phyloP scores from a whole-genome alignment of 2,888 invertebrate species.

The Operophtera brumata region DNA sequence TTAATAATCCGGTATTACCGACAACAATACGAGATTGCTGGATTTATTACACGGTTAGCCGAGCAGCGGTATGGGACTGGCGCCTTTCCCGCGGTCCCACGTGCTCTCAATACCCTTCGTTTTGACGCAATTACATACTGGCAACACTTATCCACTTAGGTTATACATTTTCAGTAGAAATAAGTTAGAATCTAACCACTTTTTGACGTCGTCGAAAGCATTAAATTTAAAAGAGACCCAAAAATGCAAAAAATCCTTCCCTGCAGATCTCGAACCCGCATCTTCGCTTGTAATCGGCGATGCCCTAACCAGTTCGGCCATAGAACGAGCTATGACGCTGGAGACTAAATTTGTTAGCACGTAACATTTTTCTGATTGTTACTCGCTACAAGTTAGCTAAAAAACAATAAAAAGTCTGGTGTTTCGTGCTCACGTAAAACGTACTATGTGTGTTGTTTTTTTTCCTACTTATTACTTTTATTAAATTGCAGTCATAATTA shows the following conservation, averaged over 20 bases:
- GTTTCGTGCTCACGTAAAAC: too few species aligned
- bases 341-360: too few species aligned
- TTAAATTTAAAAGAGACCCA: neutral
- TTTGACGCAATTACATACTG: neutral
- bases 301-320: too few species aligned
- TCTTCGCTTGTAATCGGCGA: too few species aligned
- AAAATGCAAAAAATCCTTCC: neutral
- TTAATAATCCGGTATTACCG: conserved; percentile 12
- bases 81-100: conserved; percentile 6
- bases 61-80: conserved; percentile 8
- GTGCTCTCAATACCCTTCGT: neutral
- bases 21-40: conserved; percentile 24
- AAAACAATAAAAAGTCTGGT: too few species aligned
- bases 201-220: neutral
- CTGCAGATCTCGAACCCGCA: too few species aligned
- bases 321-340: too few species aligned
- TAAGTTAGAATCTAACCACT: neutral
- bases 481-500: too few species aligned
- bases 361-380: too few species aligned
- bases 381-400: too few species aligned
- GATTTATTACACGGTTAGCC: conserved; percentile 13
- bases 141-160: neutral
- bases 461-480: too few species aligned
- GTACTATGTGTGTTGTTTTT: too few species aligned
- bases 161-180: neutral